phyloP scores from a whole-genome alignment of 2,888 invertebrate species.

The Litoditis marina region DNA sequence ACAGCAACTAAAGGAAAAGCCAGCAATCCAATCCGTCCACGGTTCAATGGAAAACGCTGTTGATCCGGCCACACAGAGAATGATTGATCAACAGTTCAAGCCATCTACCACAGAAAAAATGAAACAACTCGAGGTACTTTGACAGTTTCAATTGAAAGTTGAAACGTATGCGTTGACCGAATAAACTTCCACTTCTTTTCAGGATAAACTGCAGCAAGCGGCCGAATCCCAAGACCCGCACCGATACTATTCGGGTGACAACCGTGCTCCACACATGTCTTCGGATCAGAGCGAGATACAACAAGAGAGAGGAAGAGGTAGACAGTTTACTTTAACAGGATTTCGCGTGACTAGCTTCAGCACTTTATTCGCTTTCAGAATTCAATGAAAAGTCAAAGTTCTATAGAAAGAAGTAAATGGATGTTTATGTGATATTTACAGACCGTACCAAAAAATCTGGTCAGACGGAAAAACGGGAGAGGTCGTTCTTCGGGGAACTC shows the following conservation, averaged over 20 bases:
- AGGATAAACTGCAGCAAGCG: slow-evolving; percentile 31
- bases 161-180: not conserved
- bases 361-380: too few species aligned
- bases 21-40: slow-evolving; percentile 45
- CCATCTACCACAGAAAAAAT: slow-evolving; percentile 29
- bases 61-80: slow-evolving; percentile 40
- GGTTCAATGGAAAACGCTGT: slow-evolving; percentile 48
- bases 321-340: too few species aligned
- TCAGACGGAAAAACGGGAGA: slow-evolving; percentile 39
- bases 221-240: slow-evolving; percentile 23
- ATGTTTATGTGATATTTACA: too few species aligned
- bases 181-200: slow-evolving; percentile 3
- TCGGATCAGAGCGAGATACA: slow-evolving; percentile 1
- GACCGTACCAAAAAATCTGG: slow-evolving; percentile 33
- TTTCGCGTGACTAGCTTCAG: too few species aligned
- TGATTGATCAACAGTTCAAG: slow-evolving; percentile 33
- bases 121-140: slow-evolving; percentile 24
- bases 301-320: slow-evolving; percentile 4
- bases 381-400: too few species aligned
- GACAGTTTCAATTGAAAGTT: not conserved
- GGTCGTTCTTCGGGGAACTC: slow-evolving; percentile 59
- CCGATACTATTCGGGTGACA: too few species aligned
- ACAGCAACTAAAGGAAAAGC: slow-evolving; percentile 37
- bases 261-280: too few species aligned
- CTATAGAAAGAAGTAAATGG: too few species aligned